Conservation (phyloP, 2,888 invertebrate species). For the Eupelmus urozonus region DNA sequence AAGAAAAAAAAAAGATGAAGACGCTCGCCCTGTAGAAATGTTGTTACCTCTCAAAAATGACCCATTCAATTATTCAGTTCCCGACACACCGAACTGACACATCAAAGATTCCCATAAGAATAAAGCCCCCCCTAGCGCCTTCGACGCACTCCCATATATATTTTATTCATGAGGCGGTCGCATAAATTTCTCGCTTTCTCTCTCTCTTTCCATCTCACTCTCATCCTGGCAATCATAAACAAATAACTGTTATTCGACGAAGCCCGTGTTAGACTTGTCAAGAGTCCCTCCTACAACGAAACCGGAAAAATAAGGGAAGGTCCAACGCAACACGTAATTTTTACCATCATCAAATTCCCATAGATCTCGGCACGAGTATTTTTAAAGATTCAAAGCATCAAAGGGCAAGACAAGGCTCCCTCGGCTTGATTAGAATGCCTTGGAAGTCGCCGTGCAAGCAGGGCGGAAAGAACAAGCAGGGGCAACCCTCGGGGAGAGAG, state of each 20-base stretch:
- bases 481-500: neutral
- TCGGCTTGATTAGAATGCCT: slow-evolving; percentile 44
- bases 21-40: neutral
- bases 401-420: slow-evolving; percentile 3
- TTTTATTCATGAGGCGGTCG: slow-evolving; percentile 55
- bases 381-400: slow-evolving; percentile 45
- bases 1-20: slow-evolving; percentile 1
- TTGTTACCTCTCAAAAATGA: slow-evolving; percentile 38
- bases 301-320: neutral
- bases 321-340: neutral
- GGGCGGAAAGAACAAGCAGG: slow-evolving; percentile 7
- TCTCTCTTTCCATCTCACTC: slow-evolving; percentile 18
- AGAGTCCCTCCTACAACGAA: neutral
- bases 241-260: slow-evolving; percentile 53
- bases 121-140: neutral
- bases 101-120: slow-evolving; percentile 45
- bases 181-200: slow-evolving; percentile 50
- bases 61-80: slow-evolving; percentile 49
- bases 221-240: slow-evolving; percentile 51
- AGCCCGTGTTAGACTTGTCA: neutral
- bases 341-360: neutral
- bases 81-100: slow-evolving; percentile 22
- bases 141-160: slow-evolving; percentile 29
- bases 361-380: neutral
- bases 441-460: neutral